Percentiles rank a stretch among this genome's conserved stretches.
These are phyloP conservation scores for Myotis daubentonii DNA, from an alignment of 2,797 vertebrate genomes.

Conservation along the genomic window DNA sequence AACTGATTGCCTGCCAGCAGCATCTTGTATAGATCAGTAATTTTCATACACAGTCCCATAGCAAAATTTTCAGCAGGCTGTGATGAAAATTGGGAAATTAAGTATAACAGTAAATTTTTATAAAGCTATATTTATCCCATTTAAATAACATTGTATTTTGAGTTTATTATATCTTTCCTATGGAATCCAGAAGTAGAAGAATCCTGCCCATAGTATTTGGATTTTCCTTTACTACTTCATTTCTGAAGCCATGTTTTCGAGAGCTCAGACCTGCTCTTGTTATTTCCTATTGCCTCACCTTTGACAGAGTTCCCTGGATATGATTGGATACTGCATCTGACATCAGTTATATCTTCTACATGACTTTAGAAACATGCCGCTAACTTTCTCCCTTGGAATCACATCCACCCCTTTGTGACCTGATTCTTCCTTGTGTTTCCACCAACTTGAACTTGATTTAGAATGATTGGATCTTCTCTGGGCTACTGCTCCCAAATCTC, in stretches of 20 bases:
- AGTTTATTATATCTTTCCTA: background rate
- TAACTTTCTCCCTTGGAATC: constrained; percentile 36
- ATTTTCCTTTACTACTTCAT: constrained; percentile 28
- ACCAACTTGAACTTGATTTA: constrained; percentile 20
- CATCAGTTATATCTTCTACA: constrained; percentile 1
- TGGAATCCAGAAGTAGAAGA: background rate
- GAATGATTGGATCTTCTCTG: background rate
- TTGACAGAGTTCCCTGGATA: background rate
- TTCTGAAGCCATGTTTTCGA: background rate
- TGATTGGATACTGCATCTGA: background rate
- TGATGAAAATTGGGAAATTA: background rate
- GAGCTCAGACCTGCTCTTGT: background rate
- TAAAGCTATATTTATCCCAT: background rate
- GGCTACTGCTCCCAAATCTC: background rate
- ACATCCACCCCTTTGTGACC: background rate
- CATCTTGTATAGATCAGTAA: background rate
- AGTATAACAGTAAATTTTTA: background rate
- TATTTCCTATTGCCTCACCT: background rate
- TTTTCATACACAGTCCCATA: background rate
- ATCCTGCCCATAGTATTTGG: background rate
- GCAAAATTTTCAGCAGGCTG: constrained; percentile 8
- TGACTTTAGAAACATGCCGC: background rate
- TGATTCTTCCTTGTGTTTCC: background rate
- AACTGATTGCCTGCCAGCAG: background rate
- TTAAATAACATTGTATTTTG: constrained; percentile 15